Evolutionary conservation across 2,888 invertebrate genomes (phyloP), one percentile per base, ranked within the genome.

Genomic region (Lagria hirta): DNA sequence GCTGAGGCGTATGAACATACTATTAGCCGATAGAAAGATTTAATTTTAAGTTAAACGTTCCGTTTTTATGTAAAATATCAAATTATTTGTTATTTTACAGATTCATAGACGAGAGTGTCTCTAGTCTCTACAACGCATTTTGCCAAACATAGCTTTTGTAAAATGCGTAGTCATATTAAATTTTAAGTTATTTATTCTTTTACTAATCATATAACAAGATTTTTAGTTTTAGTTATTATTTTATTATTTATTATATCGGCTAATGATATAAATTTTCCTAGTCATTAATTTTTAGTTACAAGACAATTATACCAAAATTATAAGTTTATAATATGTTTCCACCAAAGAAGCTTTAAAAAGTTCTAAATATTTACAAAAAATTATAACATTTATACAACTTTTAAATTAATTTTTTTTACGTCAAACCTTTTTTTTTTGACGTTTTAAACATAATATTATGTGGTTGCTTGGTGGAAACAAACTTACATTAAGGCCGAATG

Each of bases 21-120:
- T 66, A 66, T 69, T 68, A 68, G 68, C 68, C 69, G 68, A 68
- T 68, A 68, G n/a, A n/a, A n/a, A n/a, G n/a, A 54, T 54, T 56
- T 60, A 52, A 52, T 38, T 49, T 52, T 52, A 46, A 42, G 35
- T 51, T 52, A 46, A 51, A 37, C 48, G 32, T 15, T 22, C 33
- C 23, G 37, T 37, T 23, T 46, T 34, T 13, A n/a, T 27, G 8
- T 38, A 37, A 48, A 40, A n/a, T n/a, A n/a, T n/a, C n/a, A n/a
- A n/a, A n/a, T 24, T 48, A 38, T 22, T 24, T 38, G 38, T 6
- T 49, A 33, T 43, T 32, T 37, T 49, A 38, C 27, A 36, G 29
- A 38, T 27, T 29, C 51, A 54, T 52, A 59, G 62, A 62, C 61
- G 62, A 59, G 62, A 62, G 63, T 63, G 61, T 55, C 50, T 54